Evolutionary conservation across 1,140 invertebrate species (phyloP), one percentile per base, ranked within the genome.

Genomic region (Diorhabda elongata): DNA sequence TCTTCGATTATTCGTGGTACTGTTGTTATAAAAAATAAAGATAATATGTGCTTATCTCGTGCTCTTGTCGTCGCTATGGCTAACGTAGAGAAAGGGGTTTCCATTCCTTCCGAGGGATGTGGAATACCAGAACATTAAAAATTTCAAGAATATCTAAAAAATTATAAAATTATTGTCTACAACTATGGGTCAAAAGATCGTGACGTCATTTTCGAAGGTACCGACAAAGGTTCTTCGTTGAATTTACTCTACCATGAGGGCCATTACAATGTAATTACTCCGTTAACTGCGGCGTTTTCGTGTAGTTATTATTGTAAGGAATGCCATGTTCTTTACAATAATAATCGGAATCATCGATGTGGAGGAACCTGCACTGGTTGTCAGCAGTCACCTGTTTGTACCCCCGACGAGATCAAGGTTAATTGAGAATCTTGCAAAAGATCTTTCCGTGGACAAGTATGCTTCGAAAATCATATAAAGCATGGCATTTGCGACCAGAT

Each of bases 1-100:
- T 41, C 44, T 58, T 58, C 42, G 8, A 43, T 11, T 56, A 4
- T 5, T 4, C 41, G 42, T 5, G 43, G 57, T 59, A 42, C 44
- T n/a, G 42, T 58, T 11, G 5, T 8, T 9, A 58, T 59, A n/a
- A 61, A 61, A 0, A 61, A 67, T 6, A 8, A 67, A 45, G 66
- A 67, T 45, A 67, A 67, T 42, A 26, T 26, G 26, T 26, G 26
- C 26, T 26, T 26, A 26, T 1, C 26, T 26, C 26, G 26, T 26
- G 26, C 67, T 43, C 42, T 68, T 4, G 43, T 63, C 9, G 61
- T 68, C 3, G 61, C 67, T 5, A 68, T 47, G 4, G 67, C 67
- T 4, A 41, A 42, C 2, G 47, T 58, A 26, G 56, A 68, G n/a
- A n/a, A n/a, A 26, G 26, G 26, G 26, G 26, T 26, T 26, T 26